Evolutionary conservation across 2,113 vertebrate species (phyloP).

Genomic region (Ochotona curzoniae): DNA sequence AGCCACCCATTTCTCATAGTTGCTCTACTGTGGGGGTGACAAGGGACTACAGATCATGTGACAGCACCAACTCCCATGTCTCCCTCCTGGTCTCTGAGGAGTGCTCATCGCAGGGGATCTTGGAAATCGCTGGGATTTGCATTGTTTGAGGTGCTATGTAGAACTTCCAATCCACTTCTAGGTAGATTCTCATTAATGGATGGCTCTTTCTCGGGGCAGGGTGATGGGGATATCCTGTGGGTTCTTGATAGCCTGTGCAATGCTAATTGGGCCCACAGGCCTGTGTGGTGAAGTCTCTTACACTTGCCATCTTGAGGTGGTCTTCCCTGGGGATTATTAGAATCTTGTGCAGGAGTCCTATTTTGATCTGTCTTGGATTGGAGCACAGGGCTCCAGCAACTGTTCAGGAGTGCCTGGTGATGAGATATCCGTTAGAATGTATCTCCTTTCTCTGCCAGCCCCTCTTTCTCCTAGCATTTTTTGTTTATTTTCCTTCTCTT

Average conservation of each 20-base stretch:
- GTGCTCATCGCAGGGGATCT: background rate
- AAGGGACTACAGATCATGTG: background rate
- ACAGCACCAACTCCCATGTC: background rate
- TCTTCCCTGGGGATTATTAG: background rate
- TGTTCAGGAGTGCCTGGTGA: background rate
- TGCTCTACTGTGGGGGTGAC: background rate
- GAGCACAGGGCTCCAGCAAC: background rate
- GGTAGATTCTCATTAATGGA: background rate
- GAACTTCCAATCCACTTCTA: background rate
- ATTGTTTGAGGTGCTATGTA: background rate
- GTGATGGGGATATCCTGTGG: too few relatives aligned
- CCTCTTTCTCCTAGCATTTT: background rate
- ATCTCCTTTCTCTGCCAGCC: background rate
- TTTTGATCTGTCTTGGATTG: background rate
- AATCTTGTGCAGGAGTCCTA: background rate
- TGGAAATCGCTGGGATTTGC: background rate
- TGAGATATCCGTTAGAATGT: background rate
- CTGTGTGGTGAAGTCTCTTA: background rate
- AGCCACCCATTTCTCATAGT: background rate
- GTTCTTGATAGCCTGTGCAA: background rate
- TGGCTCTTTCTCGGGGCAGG: background rate
- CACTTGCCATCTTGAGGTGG: background rate
- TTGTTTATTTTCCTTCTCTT: too few relatives aligned
- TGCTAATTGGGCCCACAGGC: background rate
- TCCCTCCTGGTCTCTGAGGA: background rate